A percentile compares a stretch with the other conserved stretches of the same genome.
phyloP scores from a whole-genome alignment of 2,113 vertebrate genomes.

The Oceanodroma tethys region DNA sequence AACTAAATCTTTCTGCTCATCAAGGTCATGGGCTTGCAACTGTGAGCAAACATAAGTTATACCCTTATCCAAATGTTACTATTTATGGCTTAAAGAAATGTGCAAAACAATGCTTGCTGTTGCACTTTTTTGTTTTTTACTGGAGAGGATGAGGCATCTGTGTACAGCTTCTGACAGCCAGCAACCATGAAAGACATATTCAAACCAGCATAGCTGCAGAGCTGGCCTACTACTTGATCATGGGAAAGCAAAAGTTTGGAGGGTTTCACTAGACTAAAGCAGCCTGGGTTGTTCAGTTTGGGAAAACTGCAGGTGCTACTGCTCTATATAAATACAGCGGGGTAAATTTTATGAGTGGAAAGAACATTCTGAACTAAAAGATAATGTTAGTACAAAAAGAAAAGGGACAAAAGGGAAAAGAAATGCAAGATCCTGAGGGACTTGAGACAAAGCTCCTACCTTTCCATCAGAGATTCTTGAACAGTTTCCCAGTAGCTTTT shows the following conservation, averaged over 20 bases:
- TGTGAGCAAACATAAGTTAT: background rate
- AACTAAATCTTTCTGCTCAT: background rate
- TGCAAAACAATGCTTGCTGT: background rate
- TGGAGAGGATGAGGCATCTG: background rate
- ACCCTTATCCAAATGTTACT: background rate
- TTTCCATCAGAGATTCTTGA: background rate
- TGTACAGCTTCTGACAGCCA: background rate
- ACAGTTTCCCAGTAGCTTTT: background rate
- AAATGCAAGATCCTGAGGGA: background rate
- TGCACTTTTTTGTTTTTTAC: background rate
- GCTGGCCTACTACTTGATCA: background rate
- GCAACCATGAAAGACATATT: background rate
- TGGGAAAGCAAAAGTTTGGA: background rate
- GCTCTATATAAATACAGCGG: background rate
- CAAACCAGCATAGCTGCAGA: background rate
- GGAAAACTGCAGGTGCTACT: background rate
- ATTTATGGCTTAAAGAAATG: background rate
- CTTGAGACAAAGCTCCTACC: background rate
- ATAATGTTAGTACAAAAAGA: background rate
- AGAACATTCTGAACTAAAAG: background rate
- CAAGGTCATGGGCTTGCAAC: background rate
- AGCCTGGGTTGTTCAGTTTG: background rate
- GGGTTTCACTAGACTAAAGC: background rate
- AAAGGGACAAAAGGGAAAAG: background rate
- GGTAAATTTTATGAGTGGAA: background rate